Base-by-base conservation (phyloP, 1,140 invertebrate genomes). In the Apis florea region DNA sequence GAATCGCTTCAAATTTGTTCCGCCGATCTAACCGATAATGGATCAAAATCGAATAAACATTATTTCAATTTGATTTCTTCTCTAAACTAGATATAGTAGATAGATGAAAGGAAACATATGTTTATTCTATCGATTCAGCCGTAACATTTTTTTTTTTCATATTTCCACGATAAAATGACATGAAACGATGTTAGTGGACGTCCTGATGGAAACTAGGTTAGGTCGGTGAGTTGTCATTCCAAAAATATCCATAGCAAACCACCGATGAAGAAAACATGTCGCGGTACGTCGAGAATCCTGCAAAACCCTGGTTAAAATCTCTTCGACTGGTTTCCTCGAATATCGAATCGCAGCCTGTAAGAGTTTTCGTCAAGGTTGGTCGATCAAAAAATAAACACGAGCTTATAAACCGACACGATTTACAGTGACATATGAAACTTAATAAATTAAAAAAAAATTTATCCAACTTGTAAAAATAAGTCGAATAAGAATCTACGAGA, bases 121-220 rank as follows among this genome's bases (percentile, higher is more conserved):
- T 63, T 31, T n/a, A 21, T n/a, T 58, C 21, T 1, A 31, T 31
- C 68, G 4, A n/a, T 21, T n/a, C 24, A 5, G 9, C 5, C 9
- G 4, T 3, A 5, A 40, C n/a, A 8, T 61, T 12, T 61, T 15
- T 9, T 72, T 21, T 21, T 54, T 72, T 76, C 72, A 1, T 61
- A 12, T 74, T 80, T 80, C 73, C 64, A 11, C 12, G 70, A 76
- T 63, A 73, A 70, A 71, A 19, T 4, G 26, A 21, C 13, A 21
- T 15, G 5, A 3, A 13, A 68, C 26, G 63, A 87, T 13, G 31
- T 40, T 40, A 40, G 31, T 40, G 31, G 31, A 86, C 66, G 67
- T 82, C 74, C 79, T 84, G 81, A 78, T 86, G 59, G 74, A 87
- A 87, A 87, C 82, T 87, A 68, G 86, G 86, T 87, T 87, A 40